A percentile compares a stretch with the other conserved stretches of the same genome.
These are phyloP conservation scores for Thereva unica DNA, from an alignment of 2,888 invertebrate genomes.

Conservation along the genomic window DNA sequence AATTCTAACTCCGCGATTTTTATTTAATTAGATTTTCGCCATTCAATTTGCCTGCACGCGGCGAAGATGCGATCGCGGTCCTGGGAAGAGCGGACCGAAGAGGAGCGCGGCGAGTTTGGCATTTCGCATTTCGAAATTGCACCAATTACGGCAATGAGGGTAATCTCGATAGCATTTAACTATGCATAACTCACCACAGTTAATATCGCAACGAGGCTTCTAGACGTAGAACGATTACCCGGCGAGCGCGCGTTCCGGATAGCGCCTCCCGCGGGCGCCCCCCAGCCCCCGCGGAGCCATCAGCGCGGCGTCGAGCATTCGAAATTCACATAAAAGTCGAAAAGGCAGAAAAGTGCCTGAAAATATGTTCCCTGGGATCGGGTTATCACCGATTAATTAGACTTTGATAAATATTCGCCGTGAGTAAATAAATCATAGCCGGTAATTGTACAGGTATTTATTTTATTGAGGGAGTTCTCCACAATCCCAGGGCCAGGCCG, in stretches of 20 bases:
- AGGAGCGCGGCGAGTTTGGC: no score
- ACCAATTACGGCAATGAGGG: conserved; percentile 6
- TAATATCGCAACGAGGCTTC: conserved; percentile 27
- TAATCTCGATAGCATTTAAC: conserved; percentile 25
- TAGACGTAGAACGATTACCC: conserved; percentile 30
- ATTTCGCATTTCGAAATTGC: neutral
- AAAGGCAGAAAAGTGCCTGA: conserved; percentile 35
- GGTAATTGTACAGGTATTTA: conserved; percentile 47
- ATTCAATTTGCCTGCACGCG: no score
- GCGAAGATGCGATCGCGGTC: no score
- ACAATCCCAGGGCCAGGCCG: conserved; percentile 21
- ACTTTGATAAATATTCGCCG: conserved; percentile 60
- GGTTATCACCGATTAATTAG: conserved; percentile 60
- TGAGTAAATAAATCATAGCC: conserved; percentile 58
- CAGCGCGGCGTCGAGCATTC: conserved; percentile 1
- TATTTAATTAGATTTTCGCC: no score
- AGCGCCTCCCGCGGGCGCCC: neutral
- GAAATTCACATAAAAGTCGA: conserved; percentile 33
- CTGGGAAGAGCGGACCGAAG: no score
- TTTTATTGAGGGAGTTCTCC: conserved; percentile 45
- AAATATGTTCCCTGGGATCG: conserved; percentile 46
- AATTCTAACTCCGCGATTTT: no score
- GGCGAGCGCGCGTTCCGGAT: no score
- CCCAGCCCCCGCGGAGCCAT: neutral
- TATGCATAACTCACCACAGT: conserved; percentile 34